These are phyloP conservation scores for Drosophila serrata DNA, from an alignment of 1,140 invertebrate genomes.

Conservation along the genomic window DNA sequence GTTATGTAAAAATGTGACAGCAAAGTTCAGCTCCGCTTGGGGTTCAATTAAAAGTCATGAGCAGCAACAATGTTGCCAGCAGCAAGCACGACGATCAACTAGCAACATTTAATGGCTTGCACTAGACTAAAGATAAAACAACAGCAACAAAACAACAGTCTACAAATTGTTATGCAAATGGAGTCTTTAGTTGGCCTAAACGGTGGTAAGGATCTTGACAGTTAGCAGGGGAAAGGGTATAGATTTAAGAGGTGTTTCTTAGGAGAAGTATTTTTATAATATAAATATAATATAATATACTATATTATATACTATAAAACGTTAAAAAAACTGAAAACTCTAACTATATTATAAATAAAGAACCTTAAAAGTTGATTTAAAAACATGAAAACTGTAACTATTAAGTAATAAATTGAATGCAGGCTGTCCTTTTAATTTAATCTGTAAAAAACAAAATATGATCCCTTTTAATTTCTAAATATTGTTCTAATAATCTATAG, in stretches of 20 bases:
- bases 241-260: background rate
- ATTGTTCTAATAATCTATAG: background rate
- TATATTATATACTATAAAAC: too few relatives aligned
- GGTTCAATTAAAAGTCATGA: conserved; percentile 64
- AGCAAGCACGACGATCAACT: conserved; percentile 37
- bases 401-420: background rate
- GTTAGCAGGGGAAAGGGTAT: background rate
- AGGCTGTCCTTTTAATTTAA: background rate
- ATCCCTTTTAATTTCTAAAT: background rate
- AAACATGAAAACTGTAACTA: too few relatives aligned
- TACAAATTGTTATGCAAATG: conserved; percentile 66
- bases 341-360: too few relatives aligned
- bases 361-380: background rate
- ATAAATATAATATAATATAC: too few relatives aligned
- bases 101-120: conserved; percentile 45
- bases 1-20: conserved; percentile 64
- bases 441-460: background rate
- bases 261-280: background rate
- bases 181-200: conserved; percentile 14
- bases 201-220: background rate
- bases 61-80: conserved; percentile 44
- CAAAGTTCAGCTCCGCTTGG: conserved; percentile 54
- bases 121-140: conserved; percentile 32
- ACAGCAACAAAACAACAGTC: conserved; percentile 25
- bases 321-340: too few relatives aligned